These are phyloP conservation scores for Alaudala cheleensis DNA, from an alignment of 2,113 vertebrate genomes.

Conservation along the genomic window DNA sequence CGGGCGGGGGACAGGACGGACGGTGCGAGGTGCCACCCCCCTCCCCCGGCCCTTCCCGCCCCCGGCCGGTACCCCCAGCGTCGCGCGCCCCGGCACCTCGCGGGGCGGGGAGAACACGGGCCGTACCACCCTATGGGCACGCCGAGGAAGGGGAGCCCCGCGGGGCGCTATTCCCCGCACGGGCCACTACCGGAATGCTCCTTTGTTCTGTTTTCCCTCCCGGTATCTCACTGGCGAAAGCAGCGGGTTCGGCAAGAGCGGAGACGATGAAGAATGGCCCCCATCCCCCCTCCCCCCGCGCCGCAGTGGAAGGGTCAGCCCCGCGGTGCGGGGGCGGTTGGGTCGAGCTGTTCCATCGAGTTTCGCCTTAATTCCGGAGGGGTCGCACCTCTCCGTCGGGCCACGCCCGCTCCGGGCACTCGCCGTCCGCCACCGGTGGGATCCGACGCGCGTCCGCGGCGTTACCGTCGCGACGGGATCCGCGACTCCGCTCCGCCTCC, in stretches of 20 bases:
- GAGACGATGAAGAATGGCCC: not conserved
- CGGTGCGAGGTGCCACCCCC: not conserved
- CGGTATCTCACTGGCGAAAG: not conserved
- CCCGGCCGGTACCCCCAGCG: not conserved
- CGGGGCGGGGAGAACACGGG: not conserved
- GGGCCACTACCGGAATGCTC: not conserved
- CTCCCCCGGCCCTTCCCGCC: not conserved
- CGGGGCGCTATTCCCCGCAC: not conserved
- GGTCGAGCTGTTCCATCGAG: not conserved
- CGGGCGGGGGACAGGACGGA: not conserved
- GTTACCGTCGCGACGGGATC: conserved; percentile 9
- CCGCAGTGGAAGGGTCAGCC: not conserved
- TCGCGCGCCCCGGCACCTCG: not conserved
- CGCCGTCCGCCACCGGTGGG: not conserved
- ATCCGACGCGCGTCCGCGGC: not conserved
- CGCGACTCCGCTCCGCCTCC: not conserved
- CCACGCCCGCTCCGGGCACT: not conserved
- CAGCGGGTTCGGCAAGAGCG: not conserved
- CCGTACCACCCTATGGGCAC: not conserved
- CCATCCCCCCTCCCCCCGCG: too few species aligned
- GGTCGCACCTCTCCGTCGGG: not conserved
- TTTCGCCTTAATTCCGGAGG: too few species aligned
- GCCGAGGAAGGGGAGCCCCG: not conserved
- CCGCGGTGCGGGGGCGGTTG: not conserved
- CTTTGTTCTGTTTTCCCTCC: not conserved